Percentiles rank a stretch among this genome's conserved stretches.
Conservation (phyloP, 2,888 invertebrate genomes). For the Belgica antarctica region DNA sequence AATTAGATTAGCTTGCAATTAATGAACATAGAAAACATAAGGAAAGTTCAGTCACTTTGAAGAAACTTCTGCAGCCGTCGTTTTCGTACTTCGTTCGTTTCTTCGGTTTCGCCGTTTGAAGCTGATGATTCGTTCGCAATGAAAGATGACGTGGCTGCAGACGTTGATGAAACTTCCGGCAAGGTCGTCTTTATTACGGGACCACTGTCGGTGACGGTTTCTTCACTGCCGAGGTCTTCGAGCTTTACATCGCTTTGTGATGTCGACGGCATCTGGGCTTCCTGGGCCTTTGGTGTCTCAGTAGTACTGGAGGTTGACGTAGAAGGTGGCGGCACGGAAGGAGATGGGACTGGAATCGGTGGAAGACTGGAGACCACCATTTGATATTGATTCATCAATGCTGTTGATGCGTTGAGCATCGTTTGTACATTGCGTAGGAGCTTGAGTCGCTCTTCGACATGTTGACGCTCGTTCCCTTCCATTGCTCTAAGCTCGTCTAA, state of each 20-base stretch:
- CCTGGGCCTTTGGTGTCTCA: background rate
- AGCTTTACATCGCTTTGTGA: conserved; percentile 49
- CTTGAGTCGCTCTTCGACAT: conserved; percentile 88
- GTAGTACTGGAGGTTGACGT: conserved; percentile 38
- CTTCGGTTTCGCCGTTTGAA: conserved; percentile 49
- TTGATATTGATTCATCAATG: conserved; percentile 93
- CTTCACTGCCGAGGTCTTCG: conserved; percentile 54
- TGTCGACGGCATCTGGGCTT: conserved; percentile 9
- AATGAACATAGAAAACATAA: background rate
- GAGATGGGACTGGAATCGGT: conserved; percentile 52
- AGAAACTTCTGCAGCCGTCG: conserved; percentile 73
- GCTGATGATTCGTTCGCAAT: conserved; percentile 45
- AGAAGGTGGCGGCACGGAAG: conserved; percentile 44
- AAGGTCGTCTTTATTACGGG: conserved; percentile 45
- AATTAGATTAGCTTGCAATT: background rate
- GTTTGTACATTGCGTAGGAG: conserved; percentile 80
- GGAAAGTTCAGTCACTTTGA: conserved; percentile 32
- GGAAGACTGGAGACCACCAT: conserved; percentile 63
- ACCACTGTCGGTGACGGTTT: conserved; percentile 45
- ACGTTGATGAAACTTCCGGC: conserved; percentile 40
- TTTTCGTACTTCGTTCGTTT: conserved; percentile 69
- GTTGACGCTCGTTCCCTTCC: conserved; percentile 85
- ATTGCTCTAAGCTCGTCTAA: conserved; percentile 81
- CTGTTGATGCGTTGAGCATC: conserved; percentile 87
- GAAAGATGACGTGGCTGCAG: conserved; percentile 44